Evolutionary conservation across 2,113 vertebrate species (phyloP), one percentile per base, ranked within the genome.

Genomic region (Struthidea cinerea): DNA sequence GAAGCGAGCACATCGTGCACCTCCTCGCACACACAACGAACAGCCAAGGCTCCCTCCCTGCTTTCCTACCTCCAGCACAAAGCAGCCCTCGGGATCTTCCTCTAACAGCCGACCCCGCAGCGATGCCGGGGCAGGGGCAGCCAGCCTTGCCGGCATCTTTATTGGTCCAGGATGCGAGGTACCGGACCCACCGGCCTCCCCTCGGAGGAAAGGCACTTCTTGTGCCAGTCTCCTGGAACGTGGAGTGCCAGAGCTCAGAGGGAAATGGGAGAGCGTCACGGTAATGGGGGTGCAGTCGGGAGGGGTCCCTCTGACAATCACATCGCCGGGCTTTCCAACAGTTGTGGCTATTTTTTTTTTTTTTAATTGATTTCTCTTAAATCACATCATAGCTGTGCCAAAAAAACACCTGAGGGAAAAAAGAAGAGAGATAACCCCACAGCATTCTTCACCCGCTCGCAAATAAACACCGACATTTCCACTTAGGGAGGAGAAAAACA

Each of bases 111-210:
- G 24, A n/a, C 0, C 12, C 46, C 16, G 7, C 56, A 46, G 70
- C 65, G 16, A 23, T 63, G 7, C 33, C 7, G 0, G 90, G 21
- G 30, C 56, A 74, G 17, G 68, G 11, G 61, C 32, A 55, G 60
- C 47, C 52, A 49, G 64, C 52, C 75, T 50, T 57, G 18, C 7
- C 7, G 2, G 82, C 12, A 28, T 22, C 71, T 91, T 97, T 97
- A 95, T 92, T 94, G 96, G 92, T 86, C 68, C 94, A 95, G 94
- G 91, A 92, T 52, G 57, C 78, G 89, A 47, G 64, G 50, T 84
- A 88, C 92, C 94, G 84, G 95, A 71, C 79, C 73, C 90, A 68
- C 30, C 33, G 79, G 93, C 35, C 90, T 95, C 88, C 63, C 87
- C 95, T 70, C 39, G 46, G 49, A 89, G 96, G 91, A 93, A 84